Conservation (phyloP, 2,113 vertebrate species). For the Odocoileus hemionus region DNA sequence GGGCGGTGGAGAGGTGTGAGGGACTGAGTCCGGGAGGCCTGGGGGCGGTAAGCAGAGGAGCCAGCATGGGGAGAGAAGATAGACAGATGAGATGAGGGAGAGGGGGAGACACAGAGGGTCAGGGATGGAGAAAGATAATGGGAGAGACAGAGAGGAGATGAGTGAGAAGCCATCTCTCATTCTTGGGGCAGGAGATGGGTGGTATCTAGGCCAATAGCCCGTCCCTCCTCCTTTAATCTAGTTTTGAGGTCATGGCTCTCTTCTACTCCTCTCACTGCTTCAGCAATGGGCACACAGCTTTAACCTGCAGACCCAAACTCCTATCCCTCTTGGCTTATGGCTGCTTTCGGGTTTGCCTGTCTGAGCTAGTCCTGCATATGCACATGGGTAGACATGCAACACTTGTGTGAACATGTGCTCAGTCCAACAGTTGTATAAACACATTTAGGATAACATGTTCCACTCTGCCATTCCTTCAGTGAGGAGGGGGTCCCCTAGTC, state of each 20-base stretch:
- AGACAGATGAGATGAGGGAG: neutral
- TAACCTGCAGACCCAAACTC: neutral
- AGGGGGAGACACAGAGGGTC: neutral
- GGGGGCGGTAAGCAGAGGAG: neutral
- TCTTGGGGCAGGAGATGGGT: conserved; percentile 15
- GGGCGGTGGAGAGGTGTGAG: conserved; percentile 88
- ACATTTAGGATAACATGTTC: neutral
- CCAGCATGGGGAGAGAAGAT: neutral
- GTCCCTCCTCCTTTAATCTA: neutral
- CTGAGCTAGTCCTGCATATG: neutral
- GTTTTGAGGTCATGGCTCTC: conserved; percentile 47
- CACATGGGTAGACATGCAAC: neutral
- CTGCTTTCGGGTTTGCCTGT: neutral
- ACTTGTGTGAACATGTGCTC: neutral
- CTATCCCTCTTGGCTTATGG: neutral
- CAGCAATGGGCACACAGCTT: neutral
- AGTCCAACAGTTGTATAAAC: conserved; percentile 1
- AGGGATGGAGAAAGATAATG: neutral
- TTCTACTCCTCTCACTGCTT: neutral
- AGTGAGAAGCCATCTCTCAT: conserved; percentile 26
- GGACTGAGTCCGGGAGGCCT: conserved; percentile 87
- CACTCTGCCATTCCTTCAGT: neutral
- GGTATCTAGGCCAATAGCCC: conserved; percentile 48
- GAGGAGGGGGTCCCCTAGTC: neutral
- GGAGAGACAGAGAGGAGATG: neutral